A percentile compares a stretch with the other conserved stretches of the same genome.
phyloP scores from a whole-genome alignment of 2,888 invertebrate species.

The Papilio elwesi region DNA sequence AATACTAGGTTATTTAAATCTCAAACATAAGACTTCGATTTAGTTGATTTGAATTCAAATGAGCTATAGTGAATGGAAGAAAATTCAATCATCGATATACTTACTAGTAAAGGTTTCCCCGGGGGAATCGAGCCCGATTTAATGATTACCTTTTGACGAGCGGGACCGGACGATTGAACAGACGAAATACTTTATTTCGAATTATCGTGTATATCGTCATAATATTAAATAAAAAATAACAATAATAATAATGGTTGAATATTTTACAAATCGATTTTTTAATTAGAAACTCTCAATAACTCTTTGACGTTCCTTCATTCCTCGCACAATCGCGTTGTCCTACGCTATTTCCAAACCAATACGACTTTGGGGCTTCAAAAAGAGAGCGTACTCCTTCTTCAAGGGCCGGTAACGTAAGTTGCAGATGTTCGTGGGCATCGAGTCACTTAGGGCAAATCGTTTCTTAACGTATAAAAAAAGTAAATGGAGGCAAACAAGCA shows the following conservation, averaged over 20 bases:
- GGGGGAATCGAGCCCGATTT: slow-evolving; percentile 4
- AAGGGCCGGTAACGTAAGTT: no score
- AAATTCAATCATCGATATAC: slow-evolving; percentile 27
- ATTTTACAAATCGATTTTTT: neutral
- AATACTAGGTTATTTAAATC: neutral
- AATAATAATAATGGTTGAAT: neutral
- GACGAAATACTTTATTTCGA: slow-evolving; percentile 10
- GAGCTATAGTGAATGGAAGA: slow-evolving; percentile 11
- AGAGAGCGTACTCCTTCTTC: no score
- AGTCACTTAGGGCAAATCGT: no score
- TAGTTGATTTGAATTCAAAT: slow-evolving; percentile 21
- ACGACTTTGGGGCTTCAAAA: no score
- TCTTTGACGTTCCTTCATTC: no score
- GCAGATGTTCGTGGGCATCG: no score
- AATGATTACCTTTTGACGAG: slow-evolving; percentile 29
- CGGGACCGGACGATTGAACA: neutral
- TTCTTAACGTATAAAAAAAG: no score
- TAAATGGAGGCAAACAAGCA: no score
- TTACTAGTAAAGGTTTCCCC: slow-evolving; percentile 26
- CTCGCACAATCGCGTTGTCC: no score
- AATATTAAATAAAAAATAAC: neutral
- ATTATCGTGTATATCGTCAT: neutral
- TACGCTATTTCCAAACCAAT: no score
- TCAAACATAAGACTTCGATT: neutral
- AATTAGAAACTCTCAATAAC: no score